phyloP scores from a whole-genome alignment of 2,888 invertebrate genomes.

The Kuschelorhynchus macadamiae region DNA sequence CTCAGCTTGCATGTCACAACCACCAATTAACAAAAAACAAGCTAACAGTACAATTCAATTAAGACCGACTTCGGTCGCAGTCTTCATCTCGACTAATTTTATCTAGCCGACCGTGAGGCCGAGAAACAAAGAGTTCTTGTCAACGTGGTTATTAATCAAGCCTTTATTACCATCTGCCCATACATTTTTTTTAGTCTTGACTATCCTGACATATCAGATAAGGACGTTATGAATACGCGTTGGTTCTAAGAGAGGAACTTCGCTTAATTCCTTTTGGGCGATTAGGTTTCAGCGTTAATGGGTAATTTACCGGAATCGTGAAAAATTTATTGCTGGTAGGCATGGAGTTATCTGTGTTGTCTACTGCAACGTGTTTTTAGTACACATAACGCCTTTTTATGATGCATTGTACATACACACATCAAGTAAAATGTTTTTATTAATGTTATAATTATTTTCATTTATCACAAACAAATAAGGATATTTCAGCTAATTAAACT shows the following conservation, averaged over 20 bases:
- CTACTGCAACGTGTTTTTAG: too few species aligned
- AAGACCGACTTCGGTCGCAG: slow-evolving; percentile 1
- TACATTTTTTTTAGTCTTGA: slow-evolving; percentile 17
- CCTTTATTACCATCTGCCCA: slow-evolving; percentile 29
- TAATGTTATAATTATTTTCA: too few species aligned
- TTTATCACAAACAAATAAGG: too few species aligned
- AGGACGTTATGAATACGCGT: slow-evolving; percentile 35
- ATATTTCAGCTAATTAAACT: too few species aligned
- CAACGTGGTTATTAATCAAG: slow-evolving; percentile 42
- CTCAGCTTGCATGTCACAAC: too few species aligned
- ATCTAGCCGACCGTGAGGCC: slow-evolving; percentile 19
- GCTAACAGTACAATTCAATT: slow-evolving; percentile 12
- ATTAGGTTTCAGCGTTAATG: slow-evolving; percentile 28
- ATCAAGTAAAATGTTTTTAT: too few species aligned
- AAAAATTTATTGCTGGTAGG: slow-evolving; percentile 22
- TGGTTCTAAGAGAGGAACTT: slow-evolving; percentile 15
- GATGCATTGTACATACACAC: too few species aligned
- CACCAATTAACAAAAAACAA: too few species aligned
- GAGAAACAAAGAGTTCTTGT: slow-evolving; percentile 37
- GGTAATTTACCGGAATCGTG: slow-evolving; percentile 19
- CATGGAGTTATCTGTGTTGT: too few species aligned
- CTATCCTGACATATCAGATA: slow-evolving; percentile 34
- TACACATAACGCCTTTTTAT: too few species aligned
- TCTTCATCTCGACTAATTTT: slow-evolving; percentile 19
- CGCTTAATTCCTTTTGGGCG: slow-evolving; percentile 10